These are phyloP conservation scores for Noctuana brunneofusca DNA, from an alignment of 2,888 invertebrate genomes.

Conservation along the genomic window DNA sequence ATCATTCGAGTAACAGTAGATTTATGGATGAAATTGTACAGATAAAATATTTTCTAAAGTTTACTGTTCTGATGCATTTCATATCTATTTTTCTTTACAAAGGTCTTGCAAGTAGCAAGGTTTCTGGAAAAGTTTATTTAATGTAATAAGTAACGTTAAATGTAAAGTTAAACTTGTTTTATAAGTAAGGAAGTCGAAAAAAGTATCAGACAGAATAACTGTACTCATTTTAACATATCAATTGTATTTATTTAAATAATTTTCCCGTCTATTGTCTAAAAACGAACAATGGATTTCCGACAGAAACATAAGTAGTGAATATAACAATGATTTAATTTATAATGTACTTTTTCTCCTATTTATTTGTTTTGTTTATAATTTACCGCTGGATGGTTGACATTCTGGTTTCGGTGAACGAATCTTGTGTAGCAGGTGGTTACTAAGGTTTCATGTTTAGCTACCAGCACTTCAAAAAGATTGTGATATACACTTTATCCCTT, in stretches of 20 bases:
- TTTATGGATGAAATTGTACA: neutral
- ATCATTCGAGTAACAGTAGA: no score
- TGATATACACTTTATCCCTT: conserved; percentile 26
- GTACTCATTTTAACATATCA: no score
- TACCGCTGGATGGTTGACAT: conserved; percentile 20
- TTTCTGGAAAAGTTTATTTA: no score
- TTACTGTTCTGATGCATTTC: neutral
- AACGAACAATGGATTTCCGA: neutral
- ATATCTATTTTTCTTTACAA: neutral
- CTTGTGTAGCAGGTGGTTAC: conserved; percentile 31
- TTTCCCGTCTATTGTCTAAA: neutral
- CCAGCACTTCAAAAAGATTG: conserved; percentile 25
- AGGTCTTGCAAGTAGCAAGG: no score
- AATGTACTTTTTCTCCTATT: neutral
- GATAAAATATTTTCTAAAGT: neutral
- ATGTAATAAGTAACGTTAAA: no score
- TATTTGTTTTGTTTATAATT: neutral
- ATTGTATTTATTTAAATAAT: neutral
- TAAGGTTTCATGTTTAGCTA: conserved; percentile 33
- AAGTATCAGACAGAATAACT: neutral
- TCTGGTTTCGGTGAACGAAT: conserved; percentile 7
- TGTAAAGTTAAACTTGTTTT: no score
- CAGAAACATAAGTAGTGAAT: neutral
- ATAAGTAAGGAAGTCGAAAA: neutral
- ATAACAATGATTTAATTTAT: neutral